These are phyloP conservation scores for Drosophila atripex DNA, from an alignment of 2,888 invertebrate species.

Conservation along the genomic window DNA sequence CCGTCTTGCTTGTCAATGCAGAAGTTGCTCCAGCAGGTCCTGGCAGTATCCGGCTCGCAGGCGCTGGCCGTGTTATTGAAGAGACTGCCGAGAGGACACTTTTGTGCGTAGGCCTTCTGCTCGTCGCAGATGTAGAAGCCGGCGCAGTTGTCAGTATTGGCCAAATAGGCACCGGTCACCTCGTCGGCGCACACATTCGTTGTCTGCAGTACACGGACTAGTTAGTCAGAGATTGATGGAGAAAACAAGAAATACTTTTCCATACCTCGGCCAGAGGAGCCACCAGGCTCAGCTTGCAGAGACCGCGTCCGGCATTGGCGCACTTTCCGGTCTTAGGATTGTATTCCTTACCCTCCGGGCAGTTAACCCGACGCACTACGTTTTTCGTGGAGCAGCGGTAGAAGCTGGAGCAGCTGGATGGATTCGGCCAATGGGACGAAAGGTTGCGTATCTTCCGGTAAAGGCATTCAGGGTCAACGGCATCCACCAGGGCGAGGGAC, in stretches of 20 bases:
- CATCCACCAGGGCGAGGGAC: slow-evolving; percentile 54
- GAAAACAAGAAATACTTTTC: neutral
- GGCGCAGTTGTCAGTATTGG: slow-evolving; percentile 60
- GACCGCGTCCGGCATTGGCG: slow-evolving; percentile 52
- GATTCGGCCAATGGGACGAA: slow-evolving; percentile 76
- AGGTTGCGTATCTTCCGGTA: slow-evolving; percentile 67
- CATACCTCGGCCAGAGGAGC: slow-evolving; percentile 60
- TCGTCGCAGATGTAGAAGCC: slow-evolving; percentile 71
- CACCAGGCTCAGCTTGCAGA: slow-evolving; percentile 63
- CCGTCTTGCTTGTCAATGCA: slow-evolving; percentile 57
- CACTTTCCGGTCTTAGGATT: slow-evolving; percentile 73
- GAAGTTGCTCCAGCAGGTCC: slow-evolving; percentile 66
- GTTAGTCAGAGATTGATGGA: neutral
- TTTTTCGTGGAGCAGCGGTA: slow-evolving; percentile 76
- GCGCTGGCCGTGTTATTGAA: slow-evolving; percentile 48
- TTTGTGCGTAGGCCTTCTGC: slow-evolving; percentile 67
- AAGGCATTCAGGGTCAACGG: slow-evolving; percentile 78
- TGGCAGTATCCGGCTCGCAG: slow-evolving; percentile 64
- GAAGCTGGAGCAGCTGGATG: slow-evolving; percentile 69
- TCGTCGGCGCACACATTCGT: slow-evolving; percentile 60
- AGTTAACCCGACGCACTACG: slow-evolving; percentile 62
- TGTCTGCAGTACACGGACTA: slow-evolving; percentile 19
- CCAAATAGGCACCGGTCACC: slow-evolving; percentile 61
- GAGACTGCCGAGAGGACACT: slow-evolving; percentile 63
- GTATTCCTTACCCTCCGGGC: slow-evolving; percentile 72